Evolutionary conservation across 2,888 invertebrate species (phyloP), one percentile per base, ranked within the genome.

Genomic region (Bellardia bayeri): DNA sequence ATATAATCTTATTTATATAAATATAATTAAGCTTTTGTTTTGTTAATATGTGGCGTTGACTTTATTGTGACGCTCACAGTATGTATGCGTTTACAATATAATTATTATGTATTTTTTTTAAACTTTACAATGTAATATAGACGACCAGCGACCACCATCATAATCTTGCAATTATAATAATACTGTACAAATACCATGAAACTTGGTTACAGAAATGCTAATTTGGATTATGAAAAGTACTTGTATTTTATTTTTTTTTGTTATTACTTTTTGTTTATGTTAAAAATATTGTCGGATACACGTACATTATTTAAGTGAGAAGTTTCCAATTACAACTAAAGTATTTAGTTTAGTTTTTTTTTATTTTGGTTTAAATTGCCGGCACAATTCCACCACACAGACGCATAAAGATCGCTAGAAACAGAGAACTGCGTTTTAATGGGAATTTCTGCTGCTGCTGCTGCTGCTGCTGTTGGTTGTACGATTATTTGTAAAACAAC

Each of bases 401-500:
- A n/a, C 9, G 9, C 23, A 30, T 4, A 40, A 61, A 51, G 63
- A 51, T 3, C n/a, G 4, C 30, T 71, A 6, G 9, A 6, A 40
- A 63, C 30, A 51, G 66, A 72, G 58, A 66, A 69, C 33, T 69
- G 33, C 40, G 9, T 82, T 63, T 69, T 23, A 74, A 13, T 30
- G 68, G 40, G 16, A 63, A 63, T 66, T 42, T 11, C 54, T 51
- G 51, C 14, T 64, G 42, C 23, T 23, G 23, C 23, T 23, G n/a
- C 54, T 51, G 51, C 14, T 64, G 42, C 23, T 23, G 23, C 23
- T 23, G 42, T 9, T 7, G 42, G 9, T 40, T 61, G 5, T 14
- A 69, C 13, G 16, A 71, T 80, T 37, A 61, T 40, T 63, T 76
- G 82, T 75, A 82, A 82, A 82, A 76, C 63, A 76, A 82, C 82